These are phyloP conservation scores for Pangasius sanitwongsei DNA, from an alignment of 2,797 vertebrate genomes.

Conservation along the genomic window DNA sequence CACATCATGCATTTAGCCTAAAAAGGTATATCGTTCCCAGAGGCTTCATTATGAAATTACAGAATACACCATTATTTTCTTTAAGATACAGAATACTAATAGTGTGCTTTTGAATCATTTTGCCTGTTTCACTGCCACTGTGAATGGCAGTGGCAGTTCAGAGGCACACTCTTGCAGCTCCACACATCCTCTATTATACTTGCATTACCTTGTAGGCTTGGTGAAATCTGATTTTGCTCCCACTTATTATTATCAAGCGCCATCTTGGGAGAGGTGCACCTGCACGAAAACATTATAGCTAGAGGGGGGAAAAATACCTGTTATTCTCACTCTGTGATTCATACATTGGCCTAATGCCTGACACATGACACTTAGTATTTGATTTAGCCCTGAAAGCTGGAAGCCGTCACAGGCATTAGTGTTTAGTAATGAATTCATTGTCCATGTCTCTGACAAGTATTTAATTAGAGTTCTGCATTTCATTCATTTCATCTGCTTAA, in stretches of 20 bases:
- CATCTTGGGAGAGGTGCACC: conserved; percentile 28
- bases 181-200: conserved; percentile 32
- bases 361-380: conserved; percentile 60
- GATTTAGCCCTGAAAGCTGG: conserved; percentile 59
- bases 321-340: conserved; percentile 48
- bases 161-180: conserved; percentile 11
- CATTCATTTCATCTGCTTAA: conserved; percentile 55
- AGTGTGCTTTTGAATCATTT: conserved; percentile 47
- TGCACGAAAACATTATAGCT: conserved; percentile 24
- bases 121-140: conserved; percentile 19
- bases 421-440: conserved; percentile 63
- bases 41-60: conserved; percentile 48
- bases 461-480: conserved; percentile 51
- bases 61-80: conserved; percentile 44
- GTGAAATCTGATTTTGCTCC: conserved; percentile 41
- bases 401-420: conserved; percentile 50
- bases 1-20: conserved; percentile 40
- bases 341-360: conserved; percentile 20
- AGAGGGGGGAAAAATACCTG: conserved; percentile 30
- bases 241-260: conserved; percentile 29
- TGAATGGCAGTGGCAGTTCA: conserved; percentile 31
- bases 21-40: conserved; percentile 39
- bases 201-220: conserved; percentile 36
- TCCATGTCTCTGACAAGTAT: conserved; percentile 53
- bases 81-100: conserved; percentile 40